Conservation (phyloP, 2,113 vertebrate species). For the Columbina picui region DNA sequence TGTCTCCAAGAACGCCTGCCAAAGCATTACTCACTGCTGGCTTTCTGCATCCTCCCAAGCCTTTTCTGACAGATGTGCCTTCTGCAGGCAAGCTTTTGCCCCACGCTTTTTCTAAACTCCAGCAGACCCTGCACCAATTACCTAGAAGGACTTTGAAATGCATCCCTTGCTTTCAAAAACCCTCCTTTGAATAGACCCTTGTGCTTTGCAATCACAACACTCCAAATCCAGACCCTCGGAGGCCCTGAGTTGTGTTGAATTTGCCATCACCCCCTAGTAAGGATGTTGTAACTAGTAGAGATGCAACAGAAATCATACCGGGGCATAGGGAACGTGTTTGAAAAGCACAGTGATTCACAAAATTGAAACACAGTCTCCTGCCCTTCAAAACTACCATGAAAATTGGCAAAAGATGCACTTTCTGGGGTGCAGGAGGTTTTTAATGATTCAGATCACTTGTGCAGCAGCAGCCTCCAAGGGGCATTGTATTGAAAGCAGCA, state of each 20-base stretch:
- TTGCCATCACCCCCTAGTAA: neutral
- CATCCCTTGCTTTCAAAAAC: neutral
- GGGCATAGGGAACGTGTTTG: neutral
- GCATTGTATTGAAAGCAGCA: fast-evolving
- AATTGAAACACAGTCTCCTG: neutral
- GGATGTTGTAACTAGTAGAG: neutral
- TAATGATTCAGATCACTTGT: neutral
- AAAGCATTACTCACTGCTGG: neutral
- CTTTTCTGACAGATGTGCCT: slow-evolving; percentile 1
- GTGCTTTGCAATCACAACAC: neutral
- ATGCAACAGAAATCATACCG: neutral
- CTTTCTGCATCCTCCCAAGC: neutral
- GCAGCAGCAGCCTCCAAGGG: neutral
- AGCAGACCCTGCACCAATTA: neutral
- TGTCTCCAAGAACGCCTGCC: neutral
- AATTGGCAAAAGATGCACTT: neutral
- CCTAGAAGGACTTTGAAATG: neutral
- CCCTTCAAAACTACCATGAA: neutral
- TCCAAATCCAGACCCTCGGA: neutral
- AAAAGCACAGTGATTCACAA: neutral
- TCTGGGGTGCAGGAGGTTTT: neutral
- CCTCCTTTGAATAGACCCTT: neutral
- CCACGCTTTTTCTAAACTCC: neutral
- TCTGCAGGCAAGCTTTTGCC: neutral
- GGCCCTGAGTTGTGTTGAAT: neutral